Evolutionary conservation across 2,888 invertebrate species (phyloP).

Genomic region (Abrostola triplasia): DNA sequence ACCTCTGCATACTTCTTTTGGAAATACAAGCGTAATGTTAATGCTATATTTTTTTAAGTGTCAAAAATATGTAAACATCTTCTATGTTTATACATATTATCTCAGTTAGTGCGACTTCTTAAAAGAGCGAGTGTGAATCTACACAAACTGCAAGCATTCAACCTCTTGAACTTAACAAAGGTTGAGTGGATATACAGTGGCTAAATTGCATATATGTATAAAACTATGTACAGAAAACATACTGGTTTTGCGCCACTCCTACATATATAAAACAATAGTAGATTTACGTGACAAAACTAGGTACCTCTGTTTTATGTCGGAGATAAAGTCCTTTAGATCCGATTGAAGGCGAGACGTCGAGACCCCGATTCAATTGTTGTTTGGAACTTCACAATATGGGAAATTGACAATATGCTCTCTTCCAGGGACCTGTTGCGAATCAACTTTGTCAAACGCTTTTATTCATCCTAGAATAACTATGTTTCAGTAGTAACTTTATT

Average conservation of each 20-base stretch:
- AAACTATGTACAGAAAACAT: slow-evolving; percentile 35
- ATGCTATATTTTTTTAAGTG: too few relatives aligned
- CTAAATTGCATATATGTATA: slow-evolving; percentile 42
- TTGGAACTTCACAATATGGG: slow-evolving; percentile 71
- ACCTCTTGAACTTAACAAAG: slow-evolving; percentile 22
- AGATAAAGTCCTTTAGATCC: slow-evolving; percentile 69
- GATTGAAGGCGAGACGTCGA: slow-evolving; percentile 69
- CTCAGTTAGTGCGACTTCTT: too few relatives aligned
- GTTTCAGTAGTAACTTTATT: slow-evolving; percentile 32
- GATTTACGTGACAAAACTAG: slow-evolving; percentile 50
- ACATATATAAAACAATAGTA: slow-evolving; percentile 38
- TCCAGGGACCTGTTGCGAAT: slow-evolving; percentile 71
- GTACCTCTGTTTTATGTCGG: slow-evolving; percentile 61
- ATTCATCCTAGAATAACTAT: slow-evolving; percentile 47
- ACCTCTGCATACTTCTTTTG: too few relatives aligned
- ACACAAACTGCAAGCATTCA: slow-evolving; percentile 7
- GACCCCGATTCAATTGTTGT: slow-evolving; percentile 72
- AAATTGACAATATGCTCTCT: slow-evolving; percentile 74
- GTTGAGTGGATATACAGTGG: slow-evolving; percentile 17
- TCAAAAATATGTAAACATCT: too few relatives aligned
- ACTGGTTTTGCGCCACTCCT: slow-evolving; percentile 65
- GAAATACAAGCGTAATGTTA: too few relatives aligned
- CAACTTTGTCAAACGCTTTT: slow-evolving; percentile 62
- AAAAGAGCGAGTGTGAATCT: too few relatives aligned
- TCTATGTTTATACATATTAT: too few relatives aligned